Evolutionary conservation across 2,113 vertebrate species (phyloP).

Genomic region (Eptesicus fuscus): DNA sequence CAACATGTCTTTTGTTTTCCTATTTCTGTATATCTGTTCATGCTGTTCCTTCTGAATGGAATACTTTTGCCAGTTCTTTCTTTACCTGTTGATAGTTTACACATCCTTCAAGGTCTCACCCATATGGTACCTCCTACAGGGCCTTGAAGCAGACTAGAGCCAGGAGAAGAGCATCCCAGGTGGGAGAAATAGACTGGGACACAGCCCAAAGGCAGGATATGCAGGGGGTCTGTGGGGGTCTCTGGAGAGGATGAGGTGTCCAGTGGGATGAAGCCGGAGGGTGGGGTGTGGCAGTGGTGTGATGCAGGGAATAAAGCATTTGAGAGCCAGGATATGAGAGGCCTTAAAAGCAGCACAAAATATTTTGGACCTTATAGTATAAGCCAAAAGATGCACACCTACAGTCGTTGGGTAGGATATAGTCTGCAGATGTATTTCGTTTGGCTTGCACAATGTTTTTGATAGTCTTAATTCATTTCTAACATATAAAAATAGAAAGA

Average conservation of each 20-base stretch:
- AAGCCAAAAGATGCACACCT: neutral
- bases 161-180: neutral
- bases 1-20: conserved; percentile 48
- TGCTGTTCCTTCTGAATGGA: neutral
- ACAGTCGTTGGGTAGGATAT: neutral
- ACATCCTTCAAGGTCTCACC: neutral
- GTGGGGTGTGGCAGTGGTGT: rapidly evolving
- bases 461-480: neutral
- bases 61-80: neutral
- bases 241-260: neutral
- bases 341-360: neutral
- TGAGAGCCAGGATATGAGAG: neutral
- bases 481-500: conserved; percentile 40
- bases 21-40: conserved; percentile 15
- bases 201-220: neutral
- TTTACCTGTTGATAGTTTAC: conserved; percentile 17
- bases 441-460: neutral
- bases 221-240: rapidly evolving
- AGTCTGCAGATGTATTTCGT: neutral
- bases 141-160: neutral
- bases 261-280: neutral
- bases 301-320: neutral
- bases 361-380: neutral
- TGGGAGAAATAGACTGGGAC: neutral
- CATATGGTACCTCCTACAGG: neutral